Percentiles rank a stretch among this genome's conserved stretches.
Evolutionary conservation across 1,140 invertebrate genomes (phyloP).

Genomic region (Schlechtendalia chinensis): DNA sequence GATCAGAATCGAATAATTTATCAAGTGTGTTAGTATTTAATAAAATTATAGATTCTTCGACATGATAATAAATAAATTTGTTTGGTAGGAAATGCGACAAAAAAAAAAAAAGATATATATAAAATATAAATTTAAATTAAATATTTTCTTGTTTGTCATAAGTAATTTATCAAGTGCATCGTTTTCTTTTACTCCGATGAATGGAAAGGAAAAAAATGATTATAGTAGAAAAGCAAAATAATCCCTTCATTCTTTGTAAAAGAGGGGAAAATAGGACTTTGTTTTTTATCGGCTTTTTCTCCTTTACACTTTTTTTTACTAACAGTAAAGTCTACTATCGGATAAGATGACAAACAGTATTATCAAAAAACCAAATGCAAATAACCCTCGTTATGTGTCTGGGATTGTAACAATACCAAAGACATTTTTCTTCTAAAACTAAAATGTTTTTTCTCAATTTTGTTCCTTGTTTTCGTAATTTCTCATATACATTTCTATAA

Average conservation of each 20-base stretch:
- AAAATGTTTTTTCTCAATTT: neutral
- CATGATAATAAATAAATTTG: neutral
- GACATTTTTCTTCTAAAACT: slow-evolving; percentile 1
- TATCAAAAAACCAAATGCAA: slow-evolving; percentile 24
- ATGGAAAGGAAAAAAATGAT: slow-evolving; percentile 29
- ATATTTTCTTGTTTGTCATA: slow-evolving; percentile 12
- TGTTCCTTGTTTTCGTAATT: neutral
- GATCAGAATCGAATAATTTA: too few species aligned
- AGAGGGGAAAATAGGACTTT: slow-evolving; percentile 10
- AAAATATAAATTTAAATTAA: slow-evolving; percentile 18
- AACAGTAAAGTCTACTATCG: slow-evolving; percentile 7
- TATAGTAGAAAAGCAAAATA: slow-evolving; percentile 33
- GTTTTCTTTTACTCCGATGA: slow-evolving; percentile 12
- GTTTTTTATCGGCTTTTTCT: slow-evolving; percentile 21
- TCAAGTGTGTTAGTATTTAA: neutral
- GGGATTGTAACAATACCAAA: neutral
- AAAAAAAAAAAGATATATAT: slow-evolving; percentile 10
- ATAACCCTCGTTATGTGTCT: slow-evolving; percentile 26
- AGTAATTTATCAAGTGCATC: slow-evolving; percentile 27
- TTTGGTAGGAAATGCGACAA: too few species aligned
- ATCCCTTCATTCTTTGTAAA: slow-evolving; percentile 22
- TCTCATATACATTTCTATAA: too few species aligned
- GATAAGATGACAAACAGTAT: slow-evolving; percentile 32
- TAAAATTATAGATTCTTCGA: neutral
- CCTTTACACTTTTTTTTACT: slow-evolving; percentile 26